Evolutionary conservation across 2,888 invertebrate genomes (phyloP), one percentile per base, ranked within the genome.

Genomic region (Microctonus aethiopoides): DNA sequence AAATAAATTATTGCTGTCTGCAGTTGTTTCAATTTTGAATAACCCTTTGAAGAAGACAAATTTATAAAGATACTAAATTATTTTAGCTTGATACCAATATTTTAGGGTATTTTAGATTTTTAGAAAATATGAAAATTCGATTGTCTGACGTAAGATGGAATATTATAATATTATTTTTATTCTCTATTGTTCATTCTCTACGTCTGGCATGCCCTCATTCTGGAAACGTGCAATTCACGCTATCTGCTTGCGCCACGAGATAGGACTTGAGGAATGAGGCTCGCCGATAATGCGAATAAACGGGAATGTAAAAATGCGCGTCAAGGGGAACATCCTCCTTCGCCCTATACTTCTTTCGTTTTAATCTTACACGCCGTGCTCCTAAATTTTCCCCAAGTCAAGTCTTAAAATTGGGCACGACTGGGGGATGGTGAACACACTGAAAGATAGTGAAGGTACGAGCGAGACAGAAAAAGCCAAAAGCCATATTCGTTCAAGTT

Each of bases 181-280:
- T n/a, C n/a, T n/a, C 74, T 70, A 70, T 71, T 65, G 68, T 66
- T 61, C 52, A 10, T 57, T 39, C 60, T 56, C 41, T 24, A 2
- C 20, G 57, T 13, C 52, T 61, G 46, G 41, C 16, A 4, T 52
- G 20, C 52, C 20, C 36, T 65, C 9, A 36, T 41, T 22, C 36
- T 16, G 13, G 26, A 29, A 52, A 41, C 46, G 29, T 41, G 34
- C 54, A 24, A 61, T 72, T 69, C 71, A 54, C 57, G 59, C 70
- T 74, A 73, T 72, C 73, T 71, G 39, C 22, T 57, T 32, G 39
- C 51, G 51, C 46, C 57, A 56, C 36, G 68, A 72, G 73, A 73
- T 73, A 73, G 73, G 71, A 73, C 73, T 62, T 75, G 73, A 73
- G 72, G 72, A 75, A 73, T 73, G 72, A 68, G 73, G 72, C 73